A percentile compares a stretch with the other conserved stretches of the same genome.
phyloP scores from a whole-genome alignment of 2,113 vertebrate genomes.

The Leptosomus discolor region DNA sequence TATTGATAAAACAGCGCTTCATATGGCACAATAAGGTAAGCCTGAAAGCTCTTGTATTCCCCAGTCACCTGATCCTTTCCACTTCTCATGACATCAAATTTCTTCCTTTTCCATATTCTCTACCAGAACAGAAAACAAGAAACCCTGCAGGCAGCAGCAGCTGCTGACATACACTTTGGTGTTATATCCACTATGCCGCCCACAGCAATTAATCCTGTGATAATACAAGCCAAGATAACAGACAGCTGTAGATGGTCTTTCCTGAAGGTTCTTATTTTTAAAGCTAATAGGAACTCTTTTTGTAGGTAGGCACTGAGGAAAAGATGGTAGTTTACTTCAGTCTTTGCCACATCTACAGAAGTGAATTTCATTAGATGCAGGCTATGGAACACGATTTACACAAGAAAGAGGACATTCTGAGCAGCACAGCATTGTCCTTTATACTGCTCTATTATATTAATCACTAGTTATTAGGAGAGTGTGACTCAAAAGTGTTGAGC shows the following conservation, averaged over 20 bases:
- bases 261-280: neutral
- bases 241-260: neutral
- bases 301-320: neutral
- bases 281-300: too few relatives aligned
- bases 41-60: neutral
- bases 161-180: neutral
- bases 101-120: neutral
- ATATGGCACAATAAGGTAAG: neutral
- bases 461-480: neutral
- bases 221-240: neutral
- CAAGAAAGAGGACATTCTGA: conserved; percentile 13
- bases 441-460: neutral
- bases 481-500: neutral
- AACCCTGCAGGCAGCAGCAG: neutral
- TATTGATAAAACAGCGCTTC: neutral
- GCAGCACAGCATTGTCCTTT: neutral
- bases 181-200: neutral
- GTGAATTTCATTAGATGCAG: neutral
- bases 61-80: neutral
- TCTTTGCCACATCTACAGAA: neutral
- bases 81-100: neutral
- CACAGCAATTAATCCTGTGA: neutral
- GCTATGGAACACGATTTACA: conserved; percentile 33
- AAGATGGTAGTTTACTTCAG: neutral
- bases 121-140: neutral